Percentiles rank a stretch among this genome's conserved stretches.
phyloP scores from a whole-genome alignment of 2,113 vertebrate genomes.

The Indicator maculatus region DNA sequence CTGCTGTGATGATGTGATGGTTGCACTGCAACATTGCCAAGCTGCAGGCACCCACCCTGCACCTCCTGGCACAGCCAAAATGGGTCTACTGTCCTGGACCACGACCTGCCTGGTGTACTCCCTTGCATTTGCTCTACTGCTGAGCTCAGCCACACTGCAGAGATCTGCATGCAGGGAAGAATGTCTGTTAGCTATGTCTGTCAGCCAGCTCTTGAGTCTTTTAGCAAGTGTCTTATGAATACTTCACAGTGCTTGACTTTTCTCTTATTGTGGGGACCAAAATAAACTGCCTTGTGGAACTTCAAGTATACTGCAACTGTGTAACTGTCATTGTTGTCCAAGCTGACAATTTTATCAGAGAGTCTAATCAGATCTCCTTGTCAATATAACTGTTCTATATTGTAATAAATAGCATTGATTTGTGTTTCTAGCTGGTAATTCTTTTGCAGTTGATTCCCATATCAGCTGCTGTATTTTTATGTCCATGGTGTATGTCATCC shows the following conservation, averaged over 20 bases:
- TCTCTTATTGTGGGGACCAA: neutral
- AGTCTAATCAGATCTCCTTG: neutral
- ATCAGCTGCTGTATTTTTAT: neutral
- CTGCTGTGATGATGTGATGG: accelerated
- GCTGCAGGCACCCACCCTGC: neutral
- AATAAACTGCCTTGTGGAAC: neutral
- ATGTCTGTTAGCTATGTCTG: neutral
- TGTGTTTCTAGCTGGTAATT: neutral
- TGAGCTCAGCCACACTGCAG: neutral
- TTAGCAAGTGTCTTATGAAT: neutral
- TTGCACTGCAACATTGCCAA: neutral
- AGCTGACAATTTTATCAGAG: neutral
- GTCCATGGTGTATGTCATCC: neutral
- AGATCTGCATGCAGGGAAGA: neutral
- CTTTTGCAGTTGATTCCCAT: neutral
- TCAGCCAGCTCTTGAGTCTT: neutral
- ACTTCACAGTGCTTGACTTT: neutral
- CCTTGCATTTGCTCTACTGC: neutral
- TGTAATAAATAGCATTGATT: neutral
- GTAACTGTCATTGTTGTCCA: neutral
- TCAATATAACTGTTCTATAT: neutral
- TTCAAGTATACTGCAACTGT: neutral
- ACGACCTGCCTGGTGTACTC: neutral
- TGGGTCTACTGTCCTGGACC: accelerated
- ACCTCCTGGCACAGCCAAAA: neutral